Percentiles rank a stretch among this genome's conserved stretches.
These are phyloP conservation scores for Crossaster papposus DNA, from an alignment of 53 echinoderm and acorn worm species.

Conservation along the genomic window DNA sequence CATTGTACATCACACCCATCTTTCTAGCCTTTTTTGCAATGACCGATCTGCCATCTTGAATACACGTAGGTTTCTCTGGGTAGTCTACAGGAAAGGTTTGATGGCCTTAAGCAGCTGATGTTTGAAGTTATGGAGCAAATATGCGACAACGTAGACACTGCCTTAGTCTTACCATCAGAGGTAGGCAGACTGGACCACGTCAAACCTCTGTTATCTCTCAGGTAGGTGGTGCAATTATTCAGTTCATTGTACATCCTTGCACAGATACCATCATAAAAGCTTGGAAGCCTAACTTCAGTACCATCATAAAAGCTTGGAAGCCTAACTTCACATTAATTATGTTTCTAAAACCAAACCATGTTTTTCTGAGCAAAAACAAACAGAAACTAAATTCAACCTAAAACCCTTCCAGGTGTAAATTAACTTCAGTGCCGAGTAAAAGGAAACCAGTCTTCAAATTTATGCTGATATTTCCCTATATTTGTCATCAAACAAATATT, in stretches of 20 bases:
- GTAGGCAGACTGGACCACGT: conserved; percentile 50
- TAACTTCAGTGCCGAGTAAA: too few species aligned
- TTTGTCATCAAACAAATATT: too few species aligned
- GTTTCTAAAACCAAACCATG: too few species aligned
- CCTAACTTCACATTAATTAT: too few species aligned
- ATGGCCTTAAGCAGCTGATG: conserved; percentile 62
- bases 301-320: too few species aligned
- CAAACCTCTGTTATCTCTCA: conserved; percentile 71
- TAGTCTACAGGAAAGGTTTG: conserved; percentile 64
- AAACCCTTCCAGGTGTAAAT: too few species aligned
- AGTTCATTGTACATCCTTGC: neutral
- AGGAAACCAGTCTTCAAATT: too few species aligned
- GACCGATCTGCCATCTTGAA: neutral
- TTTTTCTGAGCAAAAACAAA: too few species aligned
- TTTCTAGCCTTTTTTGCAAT: neutral
- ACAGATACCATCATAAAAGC: neutral
- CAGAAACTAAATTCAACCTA: too few species aligned
- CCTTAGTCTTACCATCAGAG: conserved; percentile 23
- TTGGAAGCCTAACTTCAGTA: too few species aligned
- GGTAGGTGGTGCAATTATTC: conserved; percentile 46
- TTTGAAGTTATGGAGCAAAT: conserved; percentile 80
- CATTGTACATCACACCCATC: too few species aligned
- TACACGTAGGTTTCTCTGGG: neutral
- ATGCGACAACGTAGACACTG: conserved; percentile 70
- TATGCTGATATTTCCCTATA: too few species aligned